Base-by-base conservation (phyloP, 1,140 invertebrate genomes). In the Drosophila subobscura region DNA sequence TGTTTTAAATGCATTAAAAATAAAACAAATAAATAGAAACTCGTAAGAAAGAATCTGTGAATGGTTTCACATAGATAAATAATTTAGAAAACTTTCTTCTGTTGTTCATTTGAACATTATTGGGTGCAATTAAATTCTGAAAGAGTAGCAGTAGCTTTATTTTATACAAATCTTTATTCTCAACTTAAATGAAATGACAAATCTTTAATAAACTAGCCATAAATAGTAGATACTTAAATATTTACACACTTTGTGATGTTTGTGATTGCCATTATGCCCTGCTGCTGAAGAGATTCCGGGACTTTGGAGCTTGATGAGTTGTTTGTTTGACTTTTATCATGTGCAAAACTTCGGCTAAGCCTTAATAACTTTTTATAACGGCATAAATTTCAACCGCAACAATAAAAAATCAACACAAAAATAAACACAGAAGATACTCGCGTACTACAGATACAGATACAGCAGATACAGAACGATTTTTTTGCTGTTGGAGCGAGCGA, bases 331-430 rank as follows among this genome's bases (percentile, higher is more conserved):
- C 50, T 72, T 72, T 73, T 73, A 73, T 73, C 70, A 73, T 65
- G 71, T 73, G 46, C 60, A 71, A 71, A 71, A 71, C 40, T 59
- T 52, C 59, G 65, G 71, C 72, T 75, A 59, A 72, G 68, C 63
- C 61, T 59, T 84, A 79, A 84, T 84, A 79, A 85, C 64, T 60
- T 85, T 85, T 85, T 80, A 86, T 85, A 85, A 77, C 81, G 77
- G 68, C 81, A 80, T 74, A 56, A 78, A 84, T 78, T 67, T 72
- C 47, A n/a, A 23, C 44, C 44, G 6, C 51, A 65, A 73, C 70
- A 72, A 74, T 64, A 74, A 70, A 73, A 77, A 70, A 80, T 58
- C 57, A 71, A 56, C 47, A 53, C 45, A 72, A 53, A 55, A 49
- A 65, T 59, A 61, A 53, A 42, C 23, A 55, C 27, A 74, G 56